Evolutionary conservation across 92 coral and sea anemone species (phyloP).

Genomic region (Siderastrea radians): DNA sequence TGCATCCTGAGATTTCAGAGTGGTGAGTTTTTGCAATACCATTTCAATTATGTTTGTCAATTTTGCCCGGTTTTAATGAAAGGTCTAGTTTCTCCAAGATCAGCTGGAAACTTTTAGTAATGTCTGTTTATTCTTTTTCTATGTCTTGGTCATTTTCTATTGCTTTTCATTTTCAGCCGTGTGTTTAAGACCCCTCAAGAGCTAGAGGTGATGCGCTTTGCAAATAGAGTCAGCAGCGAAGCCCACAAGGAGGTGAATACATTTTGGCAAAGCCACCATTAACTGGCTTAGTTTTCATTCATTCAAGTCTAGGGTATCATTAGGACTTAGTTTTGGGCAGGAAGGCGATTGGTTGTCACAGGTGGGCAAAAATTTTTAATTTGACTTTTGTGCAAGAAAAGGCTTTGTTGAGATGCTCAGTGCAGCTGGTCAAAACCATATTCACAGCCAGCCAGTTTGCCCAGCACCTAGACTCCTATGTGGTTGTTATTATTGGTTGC

Average conservation of each 20-base stretch:
- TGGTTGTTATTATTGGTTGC: too few species aligned
- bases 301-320: too few species aligned
- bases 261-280: background rate
- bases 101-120: background rate
- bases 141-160: background rate
- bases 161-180: constrained; percentile 69
- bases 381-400: too few species aligned
- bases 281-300: background rate
- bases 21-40: constrained; percentile 72
- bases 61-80: background rate
- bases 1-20: constrained; percentile 92
- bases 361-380: too few species aligned
- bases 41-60: background rate
- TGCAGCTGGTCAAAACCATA: too few species aligned
- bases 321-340: too few species aligned
- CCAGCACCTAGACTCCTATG: too few species aligned
- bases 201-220: constrained; percentile 91
- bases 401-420: too few species aligned
- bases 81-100: too few species aligned
- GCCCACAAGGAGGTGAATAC: constrained; percentile 90
- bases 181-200: constrained; percentile 98
- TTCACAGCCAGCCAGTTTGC: too few species aligned
- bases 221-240: constrained; percentile 93
- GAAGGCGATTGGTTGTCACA: too few species aligned
- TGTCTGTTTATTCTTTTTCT: background rate